Evolutionary conservation across 2,888 invertebrate genomes (phyloP), one percentile per base, ranked within the genome.

Genomic region (Mesorhabditis belari): DNA sequence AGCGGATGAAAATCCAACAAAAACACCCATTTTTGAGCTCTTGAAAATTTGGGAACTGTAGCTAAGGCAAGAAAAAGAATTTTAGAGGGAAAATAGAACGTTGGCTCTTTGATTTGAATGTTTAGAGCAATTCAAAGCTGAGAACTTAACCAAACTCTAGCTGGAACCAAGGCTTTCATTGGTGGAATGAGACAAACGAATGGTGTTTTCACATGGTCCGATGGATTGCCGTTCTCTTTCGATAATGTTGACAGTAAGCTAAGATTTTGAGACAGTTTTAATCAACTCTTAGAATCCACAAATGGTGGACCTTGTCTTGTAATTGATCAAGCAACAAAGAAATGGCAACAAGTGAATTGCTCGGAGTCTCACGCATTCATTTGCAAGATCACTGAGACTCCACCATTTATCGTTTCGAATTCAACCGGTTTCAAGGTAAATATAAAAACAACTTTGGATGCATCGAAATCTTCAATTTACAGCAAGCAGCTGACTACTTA

Each of bases 401-500:
- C 44, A 17, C 44, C 44, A n/a, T 35, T 35, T 35, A n/a, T 35
- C 44, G 44, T 35, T 35, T 35, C 44, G 44, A 35, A 35, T n/a
- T 17, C 12, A 17, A 35, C 44, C n/a, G 44, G 44, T 9, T 35
- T n/a, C n/a, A 35, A 35, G 44, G 44, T 35, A 35, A 17, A 9
- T 35, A 17, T 17, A 1, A 9, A 9, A 1, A 17, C 12, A 35
- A 9, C 12, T 35, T 35, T 35, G n/a, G 44, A 2, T 17, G 12
- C 12, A 35, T n/a, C n/a, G 12, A 35, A 35, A 35, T 35, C 12
- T n/a, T 9, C n/a, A 9, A 2, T 35, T 35, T 35, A 9, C n/a
- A 71, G 63, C 60, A 55, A 9, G 74, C 71, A 3, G 69, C 71
- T 4, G 17, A 28, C 17, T 63, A 65, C 19, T 61, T 77, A 17